Evolutionary conservation across 2,888 invertebrate genomes (phyloP), one percentile per base, ranked within the genome.

Genomic region (Chymomyza caudatula): DNA sequence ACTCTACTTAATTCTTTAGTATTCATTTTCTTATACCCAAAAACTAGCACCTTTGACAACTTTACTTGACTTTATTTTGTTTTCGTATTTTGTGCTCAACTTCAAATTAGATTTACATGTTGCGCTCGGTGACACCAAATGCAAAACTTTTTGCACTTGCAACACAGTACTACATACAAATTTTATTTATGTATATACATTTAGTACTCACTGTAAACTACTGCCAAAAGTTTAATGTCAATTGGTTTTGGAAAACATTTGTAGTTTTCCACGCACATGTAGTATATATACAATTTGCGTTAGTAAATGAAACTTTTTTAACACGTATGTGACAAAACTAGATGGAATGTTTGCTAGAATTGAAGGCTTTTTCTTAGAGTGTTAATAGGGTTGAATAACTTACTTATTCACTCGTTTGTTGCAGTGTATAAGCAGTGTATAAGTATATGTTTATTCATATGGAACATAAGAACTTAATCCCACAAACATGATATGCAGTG

Each of bases 41-140:
- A n/a, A n/a, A n/a, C n/a, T n/a, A n/a, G n/a, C n/a, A n/a, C n/a
- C n/a, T n/a, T n/a, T n/a, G n/a, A n/a, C n/a, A n/a, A n/a, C n/a
- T 37, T 37, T 2, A 37, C 2, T 4, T 37, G 29, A 37, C 29
- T 37, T 37, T 37, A 11, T 11, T 11, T 11, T 37, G 23, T 60
- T 72, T 63, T 54, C 60, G 71, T 68, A 55, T 80, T 58, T 78
- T 79, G 67, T 77, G 72, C 56, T 23, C 66, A 80, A 85, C 59
- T 80, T 66, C 49, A 80, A 83, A 85, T 83, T 80, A 67, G 78
- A 80, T 80, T 80, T 85, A 60, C 72, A 80, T 79, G 86, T 80
- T 65, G 64, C 70, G 68, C 78, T 74, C 60, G 23, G 65, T 73
- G 70, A 67, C 70, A 71, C 69, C 72, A 61, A 37, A 53, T 52